Evolutionary conservation across 1,140 invertebrate species (phyloP).

Genomic region (Rhyzopertha dominica): DNA sequence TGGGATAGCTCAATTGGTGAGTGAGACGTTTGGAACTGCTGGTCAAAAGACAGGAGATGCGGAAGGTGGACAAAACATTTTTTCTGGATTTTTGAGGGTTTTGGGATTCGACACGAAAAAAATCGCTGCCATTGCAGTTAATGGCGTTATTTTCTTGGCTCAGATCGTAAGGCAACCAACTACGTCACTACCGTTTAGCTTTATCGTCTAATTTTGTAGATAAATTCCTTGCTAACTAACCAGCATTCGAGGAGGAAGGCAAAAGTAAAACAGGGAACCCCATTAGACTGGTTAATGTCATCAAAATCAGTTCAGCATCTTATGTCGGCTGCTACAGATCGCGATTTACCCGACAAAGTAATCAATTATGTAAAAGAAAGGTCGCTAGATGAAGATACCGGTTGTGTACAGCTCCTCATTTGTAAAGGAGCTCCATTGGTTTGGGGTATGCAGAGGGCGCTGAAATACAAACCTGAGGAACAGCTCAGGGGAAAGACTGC

Average conservation of each 20-base stretch:
- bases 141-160: constrained; percentile 75
- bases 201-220: constrained; percentile 42
- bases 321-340: constrained; percentile 53
- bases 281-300: constrained; percentile 49
- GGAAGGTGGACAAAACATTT: constrained; percentile 41
- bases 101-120: constrained; percentile 69
- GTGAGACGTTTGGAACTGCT: constrained; percentile 44
- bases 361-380: constrained; percentile 54
- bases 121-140: constrained; percentile 71
- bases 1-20: constrained; percentile 50
- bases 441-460: constrained; percentile 63
- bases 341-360: constrained; percentile 56
- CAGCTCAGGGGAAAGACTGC: constrained; percentile 41
- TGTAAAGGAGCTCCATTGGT: constrained; percentile 74
- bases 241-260: constrained; percentile 31
- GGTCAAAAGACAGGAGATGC: constrained; percentile 19
- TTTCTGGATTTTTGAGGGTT: constrained; percentile 63
- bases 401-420: constrained; percentile 66
- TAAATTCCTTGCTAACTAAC: constrained; percentile 48
- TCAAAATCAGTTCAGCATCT: constrained; percentile 52
- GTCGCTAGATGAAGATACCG: constrained; percentile 53
- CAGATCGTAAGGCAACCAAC: constrained; percentile 72
- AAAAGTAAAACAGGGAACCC: constrained; percentile 39
- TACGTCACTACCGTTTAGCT: too few species aligned
- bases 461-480: constrained; percentile 42